Base-by-base conservation (phyloP, 2,797 vertebrate species). In the Sternotherus odoratus region DNA sequence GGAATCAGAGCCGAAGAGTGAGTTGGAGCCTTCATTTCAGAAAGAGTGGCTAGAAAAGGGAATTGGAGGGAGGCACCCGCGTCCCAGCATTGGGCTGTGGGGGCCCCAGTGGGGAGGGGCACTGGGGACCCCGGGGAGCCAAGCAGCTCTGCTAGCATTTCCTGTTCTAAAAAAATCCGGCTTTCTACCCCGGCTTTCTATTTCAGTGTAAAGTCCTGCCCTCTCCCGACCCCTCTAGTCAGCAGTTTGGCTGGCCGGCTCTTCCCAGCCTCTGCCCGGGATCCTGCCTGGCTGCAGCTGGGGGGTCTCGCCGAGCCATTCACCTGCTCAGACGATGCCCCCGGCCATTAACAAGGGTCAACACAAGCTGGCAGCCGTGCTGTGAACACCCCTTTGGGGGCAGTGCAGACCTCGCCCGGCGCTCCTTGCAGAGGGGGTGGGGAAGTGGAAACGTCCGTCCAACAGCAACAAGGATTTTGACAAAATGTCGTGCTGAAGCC, bases 1-100 rank as follows among this genome's bases (percentile, higher is more conserved):
- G 99, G 99, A 82, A 99, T 99, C 97, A 99, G 97, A 96, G 98
- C 98, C 1, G 98, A 98, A 92, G 98, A 96, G 99, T 99, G 97
- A 99, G 99, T 98, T 83, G 1, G 30, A 33, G 51, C 48, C 30
- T 30, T 56, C 50, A 43, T 11, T 48, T 23, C 3, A 23, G 39
- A 39, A 19, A 36, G 10, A 66, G 9, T 24, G 39, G 26, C 43
- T 75, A 16, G 28, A 75, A 43, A 48, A 16, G 72, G 72, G 72
- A 46, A 26, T 13, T 46, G 43, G 39, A 28, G 46, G 48, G 43
- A 46, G 43, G 72, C 13, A 50, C 8, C 51, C 89, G 88, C 39
- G 78, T 69, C n/a, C 83, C 49, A 3, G 4, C 60, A 26, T 13
- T 30, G 13, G 56, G 26, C 56, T 57, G 28, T 28, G 56, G 56